Evolutionary conservation across 2,113 vertebrate genomes (phyloP), one percentile per base, ranked within the genome.

Genomic region (Puffinus mauretanicus): DNA sequence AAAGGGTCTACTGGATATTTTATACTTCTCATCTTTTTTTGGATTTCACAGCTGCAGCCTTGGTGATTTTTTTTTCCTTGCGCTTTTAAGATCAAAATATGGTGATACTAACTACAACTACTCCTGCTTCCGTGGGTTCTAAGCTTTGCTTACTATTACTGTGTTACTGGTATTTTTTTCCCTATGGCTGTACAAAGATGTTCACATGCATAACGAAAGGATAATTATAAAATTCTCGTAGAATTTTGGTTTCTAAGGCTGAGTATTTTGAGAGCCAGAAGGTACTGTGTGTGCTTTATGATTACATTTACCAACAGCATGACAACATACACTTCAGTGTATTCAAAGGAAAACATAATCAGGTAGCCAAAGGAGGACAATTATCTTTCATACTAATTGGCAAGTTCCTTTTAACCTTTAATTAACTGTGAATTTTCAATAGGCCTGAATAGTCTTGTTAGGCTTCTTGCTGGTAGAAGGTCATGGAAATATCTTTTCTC

Each of bases 361-460:
- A 96, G 91, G 86, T 97, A 97, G 94, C 96, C 97, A 97, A 97
- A 97, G 96, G 95, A 97, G 95, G 95, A 97, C 91, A 96, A 97
- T 98, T 97, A 97, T 96, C 95, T 98, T 97, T 97, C 95, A 97
- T 94, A 90, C 95, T 98, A 98, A 98, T 97, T 97, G 97, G 96
- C 93, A 97, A 97, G 85, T 97, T 92, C 72, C 94, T 92, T 97
- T 98, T 98, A 98, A 98, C 98, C 97, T 98, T 98, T 98, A 97
- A 98, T 98, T 98, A 98, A 86, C 92, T 97, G 75, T 95, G 97
- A 97, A 97, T 97, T 98, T 97, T 96, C 97, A 97, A 93, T 98
- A 81, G 82, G 73, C 88, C 73, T 92, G 92, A 96, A 96, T 94
- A 86, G 75, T 72, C 92, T 82, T 95, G 90, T 92, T 97, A 95